These are phyloP conservation scores for Melierax canorus DNA, from an alignment of 2,113 vertebrate species.

Conservation along the genomic window DNA sequence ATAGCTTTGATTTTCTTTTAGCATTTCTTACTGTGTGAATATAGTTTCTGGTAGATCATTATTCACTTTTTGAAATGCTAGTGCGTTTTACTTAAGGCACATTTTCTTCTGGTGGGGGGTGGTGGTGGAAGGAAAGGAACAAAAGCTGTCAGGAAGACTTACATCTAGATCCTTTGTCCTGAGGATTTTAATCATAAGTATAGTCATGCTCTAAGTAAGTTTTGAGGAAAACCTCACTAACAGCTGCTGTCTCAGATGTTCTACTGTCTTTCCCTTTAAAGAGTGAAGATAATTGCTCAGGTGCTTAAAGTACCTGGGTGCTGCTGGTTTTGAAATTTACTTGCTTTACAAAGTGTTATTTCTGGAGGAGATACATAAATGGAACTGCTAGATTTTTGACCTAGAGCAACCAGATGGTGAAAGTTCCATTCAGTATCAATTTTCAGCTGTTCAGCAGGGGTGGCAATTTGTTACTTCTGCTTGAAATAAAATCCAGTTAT, in stretches of 20 bases:
- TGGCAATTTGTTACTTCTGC: neutral
- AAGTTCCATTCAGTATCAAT: neutral
- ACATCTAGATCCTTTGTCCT: neutral
- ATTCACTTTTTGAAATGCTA: neutral
- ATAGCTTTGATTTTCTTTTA: neutral
- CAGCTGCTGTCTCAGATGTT: neutral
- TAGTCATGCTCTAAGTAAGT: neutral
- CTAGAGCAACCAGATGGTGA: neutral
- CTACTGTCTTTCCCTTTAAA: neutral
- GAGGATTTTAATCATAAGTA: neutral
- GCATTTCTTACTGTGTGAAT: neutral
- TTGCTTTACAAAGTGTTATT: neutral
- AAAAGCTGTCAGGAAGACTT: neutral
- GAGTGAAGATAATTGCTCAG: neutral
- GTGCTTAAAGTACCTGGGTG: neutral
- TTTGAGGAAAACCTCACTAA: neutral
- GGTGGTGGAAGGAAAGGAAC: neutral
- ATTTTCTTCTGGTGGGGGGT: neutral
- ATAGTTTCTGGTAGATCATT: neutral
- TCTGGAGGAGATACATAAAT: neutral
- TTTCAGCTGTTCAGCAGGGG: neutral
- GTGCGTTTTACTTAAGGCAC: neutral
- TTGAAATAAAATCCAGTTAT: neutral
- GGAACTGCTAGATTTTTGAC: neutral
- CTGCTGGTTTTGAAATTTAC: neutral